These are phyloP conservation scores for Clistopyga incitator DNA, from an alignment of 2,888 invertebrate species.

Conservation along the genomic window DNA sequence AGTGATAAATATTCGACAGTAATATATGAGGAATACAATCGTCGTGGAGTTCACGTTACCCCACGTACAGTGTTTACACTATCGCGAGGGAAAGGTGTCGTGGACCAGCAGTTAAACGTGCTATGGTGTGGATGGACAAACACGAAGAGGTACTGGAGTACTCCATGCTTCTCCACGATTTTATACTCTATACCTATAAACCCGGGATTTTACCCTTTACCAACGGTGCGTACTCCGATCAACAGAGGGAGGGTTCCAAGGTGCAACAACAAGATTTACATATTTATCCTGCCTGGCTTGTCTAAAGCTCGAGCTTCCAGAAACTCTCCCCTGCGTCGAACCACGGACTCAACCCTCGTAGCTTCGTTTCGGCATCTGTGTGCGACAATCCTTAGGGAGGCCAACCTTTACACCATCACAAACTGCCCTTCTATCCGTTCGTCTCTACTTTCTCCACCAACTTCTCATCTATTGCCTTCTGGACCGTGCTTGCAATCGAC, in stretches of 20 bases:
- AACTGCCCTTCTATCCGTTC: conserved; percentile 16
- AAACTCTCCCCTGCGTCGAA: conserved; percentile 52
- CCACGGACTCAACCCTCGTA: conserved; percentile 61
- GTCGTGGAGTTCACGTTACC: not conserved
- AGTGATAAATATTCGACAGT: not conserved
- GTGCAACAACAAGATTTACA: conserved; percentile 80
- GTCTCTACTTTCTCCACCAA: not conserved
- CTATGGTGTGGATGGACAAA: conserved; percentile 73
- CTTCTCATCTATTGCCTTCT: conserved; percentile 54
- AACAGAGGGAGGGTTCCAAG: conserved; percentile 71
- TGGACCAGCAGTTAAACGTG: conserved; percentile 19
- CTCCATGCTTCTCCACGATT: conserved; percentile 60
- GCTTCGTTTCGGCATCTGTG: conserved; percentile 53
- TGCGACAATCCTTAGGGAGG: conserved; percentile 36
- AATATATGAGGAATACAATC: not conserved
- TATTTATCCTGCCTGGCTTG: conserved; percentile 76
- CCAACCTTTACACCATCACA: conserved; percentile 39
- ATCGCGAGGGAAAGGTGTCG: conserved; percentile 37
- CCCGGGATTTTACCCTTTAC: conserved; percentile 31
- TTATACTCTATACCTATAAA: not conserved
- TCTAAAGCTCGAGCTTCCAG: conserved; percentile 57
- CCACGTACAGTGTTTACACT: not conserved
- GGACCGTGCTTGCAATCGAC: conserved; percentile 71
- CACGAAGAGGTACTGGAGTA: conserved; percentile 72
- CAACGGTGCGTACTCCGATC: conserved; percentile 65